Evolutionary conservation across 2,797 vertebrate species (phyloP), one percentile per base, ranked within the genome.

Genomic region (Poeciliopsis paucimaculata): DNA sequence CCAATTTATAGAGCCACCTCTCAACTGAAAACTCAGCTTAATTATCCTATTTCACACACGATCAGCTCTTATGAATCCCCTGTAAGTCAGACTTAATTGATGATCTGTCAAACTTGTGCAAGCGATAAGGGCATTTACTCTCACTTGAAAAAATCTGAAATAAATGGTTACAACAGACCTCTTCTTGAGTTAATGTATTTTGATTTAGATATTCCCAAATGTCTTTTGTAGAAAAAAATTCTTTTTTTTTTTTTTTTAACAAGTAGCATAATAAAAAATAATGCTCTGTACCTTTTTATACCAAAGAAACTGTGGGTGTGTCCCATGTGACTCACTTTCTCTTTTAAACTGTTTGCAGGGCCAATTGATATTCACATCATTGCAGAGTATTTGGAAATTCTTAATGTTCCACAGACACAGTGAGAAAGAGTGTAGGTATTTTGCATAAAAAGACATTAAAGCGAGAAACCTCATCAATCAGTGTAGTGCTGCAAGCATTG

Each of bases 11-110:
- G 84, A 60, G 73, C 72, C 80, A 82, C 81, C 82, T 89, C 78
- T 76, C 68, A 77, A 77, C 87, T 87, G 75, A 82, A 89, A 85
- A 87, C 84, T 90, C 45, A 83, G 39, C 93, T 91, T 93, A 91
- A 93, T 92, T 91, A 88, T 89, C 81, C 81, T 72, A 84, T 91
- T 94, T 93, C 89, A 90, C 88, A 88, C 87, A 82, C 11, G 31
- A 89, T 92, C 88, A 88, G 87, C 83, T 87, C 66, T 89, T 93
- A 93, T 92, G 70, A 87, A 90, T 74, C 77, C 80, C 79, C 77
- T 79, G 84, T 92, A 88, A 88, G 87, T 88, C 46, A 45, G 77
- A 73, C 46, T 72, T 82, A 88, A 92, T 80, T 91, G 85, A 94
- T 90, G 81, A 75, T 71, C 79, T 86, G 82, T 87, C 83, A 77